A percentile compares a stretch with the other conserved stretches of the same genome.
These are phyloP conservation scores for Rosalia funebris DNA, from an alignment of 2,888 invertebrate species.

Conservation along the genomic window DNA sequence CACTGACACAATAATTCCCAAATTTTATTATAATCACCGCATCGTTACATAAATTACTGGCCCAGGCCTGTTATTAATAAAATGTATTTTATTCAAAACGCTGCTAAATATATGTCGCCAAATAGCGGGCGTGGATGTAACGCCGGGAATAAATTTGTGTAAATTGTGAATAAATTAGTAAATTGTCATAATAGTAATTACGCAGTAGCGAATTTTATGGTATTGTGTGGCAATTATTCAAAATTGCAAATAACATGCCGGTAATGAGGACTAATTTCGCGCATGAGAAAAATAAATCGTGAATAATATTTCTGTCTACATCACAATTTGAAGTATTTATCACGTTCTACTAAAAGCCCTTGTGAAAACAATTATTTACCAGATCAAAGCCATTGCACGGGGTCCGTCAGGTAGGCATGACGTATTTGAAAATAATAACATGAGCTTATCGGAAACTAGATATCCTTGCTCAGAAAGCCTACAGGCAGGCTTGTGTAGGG, in stretches of 20 bases:
- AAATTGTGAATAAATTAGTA: neutral
- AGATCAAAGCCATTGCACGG: neutral
- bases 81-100: constrained; percentile 2
- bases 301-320: too few species aligned
- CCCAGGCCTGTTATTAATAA: constrained; percentile 13
- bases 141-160: neutral
- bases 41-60: constrained; percentile 18
- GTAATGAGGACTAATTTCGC: too few species aligned
- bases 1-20: constrained; percentile 23
- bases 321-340: too few species aligned
- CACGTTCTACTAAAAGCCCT: too few species aligned
- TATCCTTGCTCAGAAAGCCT: too few species aligned
- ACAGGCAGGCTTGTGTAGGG: too few species aligned
- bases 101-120: neutral
- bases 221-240: neutral
- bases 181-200: neutral
- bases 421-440: neutral
- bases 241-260: neutral
- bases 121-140: neutral
- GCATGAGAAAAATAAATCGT: too few species aligned
- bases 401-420: neutral
- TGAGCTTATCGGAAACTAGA: too few species aligned
- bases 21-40: constrained; percentile 24
- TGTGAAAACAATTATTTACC: neutral
- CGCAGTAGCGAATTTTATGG: neutral